Evolutionary conservation across 2,797 vertebrate species (phyloP).

Genomic region (Falco novaeseelandiae): DNA sequence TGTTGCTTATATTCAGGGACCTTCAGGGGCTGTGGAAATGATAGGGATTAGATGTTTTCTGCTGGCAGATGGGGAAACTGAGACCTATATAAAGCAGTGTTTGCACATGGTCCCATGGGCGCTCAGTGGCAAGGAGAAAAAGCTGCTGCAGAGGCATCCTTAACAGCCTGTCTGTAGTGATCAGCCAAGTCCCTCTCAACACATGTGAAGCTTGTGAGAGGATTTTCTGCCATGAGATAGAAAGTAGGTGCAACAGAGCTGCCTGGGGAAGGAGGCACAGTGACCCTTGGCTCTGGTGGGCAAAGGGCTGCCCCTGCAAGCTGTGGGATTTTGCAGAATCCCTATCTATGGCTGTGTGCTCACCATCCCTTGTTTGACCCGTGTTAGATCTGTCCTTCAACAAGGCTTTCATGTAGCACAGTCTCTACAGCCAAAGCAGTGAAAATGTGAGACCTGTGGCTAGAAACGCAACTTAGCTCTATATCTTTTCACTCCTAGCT

Average conservation of each 20-base stretch:
- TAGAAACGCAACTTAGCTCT: not conserved
- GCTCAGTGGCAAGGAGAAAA: not conserved
- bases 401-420: fast-evolving
- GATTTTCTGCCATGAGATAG: not conserved
- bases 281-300: not conserved
- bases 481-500: not conserved
- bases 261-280: not conserved
- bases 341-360: not conserved
- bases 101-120: not conserved
- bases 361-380: not conserved
- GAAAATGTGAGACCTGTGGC: not conserved
- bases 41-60: not conserved
- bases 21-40: not conserved
- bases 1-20: not conserved
- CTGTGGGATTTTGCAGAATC: fast-evolving
- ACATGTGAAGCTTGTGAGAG: not conserved
- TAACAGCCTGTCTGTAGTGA: not conserved
- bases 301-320: not conserved
- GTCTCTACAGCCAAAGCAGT: not conserved
- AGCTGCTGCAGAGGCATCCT: fast-evolving
- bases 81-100: not conserved
- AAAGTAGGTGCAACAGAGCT: not conserved
- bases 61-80: not conserved
- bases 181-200: not conserved
- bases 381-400: not conserved